A percentile compares a stretch with the other conserved stretches of the same genome.
These are phyloP conservation scores for Cryptomyrus ogoouensis DNA, from an alignment of 2,113 vertebrate genomes.

Conservation along the genomic window DNA sequence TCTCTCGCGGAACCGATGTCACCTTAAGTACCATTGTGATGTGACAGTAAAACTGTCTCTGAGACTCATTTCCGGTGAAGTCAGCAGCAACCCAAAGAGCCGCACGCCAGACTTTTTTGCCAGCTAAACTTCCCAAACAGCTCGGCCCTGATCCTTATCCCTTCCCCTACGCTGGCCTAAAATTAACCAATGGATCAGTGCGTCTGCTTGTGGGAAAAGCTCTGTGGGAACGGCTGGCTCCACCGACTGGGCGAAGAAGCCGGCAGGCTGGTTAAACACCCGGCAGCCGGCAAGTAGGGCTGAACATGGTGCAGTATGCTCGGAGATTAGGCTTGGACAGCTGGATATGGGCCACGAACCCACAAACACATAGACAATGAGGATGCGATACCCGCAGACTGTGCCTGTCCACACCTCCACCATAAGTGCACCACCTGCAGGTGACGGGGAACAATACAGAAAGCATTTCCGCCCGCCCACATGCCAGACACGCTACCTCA, in stretches of 20 bases:
- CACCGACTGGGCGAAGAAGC: slow-evolving; percentile 31
- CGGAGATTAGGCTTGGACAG: neutral
- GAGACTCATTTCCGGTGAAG: slow-evolving; percentile 33
- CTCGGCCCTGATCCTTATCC: slow-evolving; percentile 42
- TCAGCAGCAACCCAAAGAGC: slow-evolving; percentile 21
- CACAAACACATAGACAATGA: neutral
- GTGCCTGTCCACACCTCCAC: neutral
- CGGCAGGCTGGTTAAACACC: slow-evolving; percentile 27
- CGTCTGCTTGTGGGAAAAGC: slow-evolving; percentile 25
- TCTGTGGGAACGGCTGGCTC: slow-evolving; percentile 35
- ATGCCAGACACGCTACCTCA: slow-evolving; percentile 36
- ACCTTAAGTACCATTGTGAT: slow-evolving; percentile 46
- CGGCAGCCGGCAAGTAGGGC: neutral
- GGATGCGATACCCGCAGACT: neutral
- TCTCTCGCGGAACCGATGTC: neutral
- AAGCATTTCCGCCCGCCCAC: slow-evolving; percentile 37
- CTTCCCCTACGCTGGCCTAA: slow-evolving; percentile 39
- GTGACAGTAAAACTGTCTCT: slow-evolving; percentile 52
- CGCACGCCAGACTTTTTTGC: slow-evolving; percentile 22
- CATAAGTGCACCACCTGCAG: neutral
- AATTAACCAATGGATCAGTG: slow-evolving; percentile 28
- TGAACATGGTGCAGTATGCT: neutral
- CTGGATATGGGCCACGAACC: neutral
- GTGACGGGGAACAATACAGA: slow-evolving; percentile 14
- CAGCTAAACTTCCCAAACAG: slow-evolving; percentile 22